Evolutionary conservation across 2,888 invertebrate genomes (phyloP).

Genomic region (Ochropleura plecta): DNA sequence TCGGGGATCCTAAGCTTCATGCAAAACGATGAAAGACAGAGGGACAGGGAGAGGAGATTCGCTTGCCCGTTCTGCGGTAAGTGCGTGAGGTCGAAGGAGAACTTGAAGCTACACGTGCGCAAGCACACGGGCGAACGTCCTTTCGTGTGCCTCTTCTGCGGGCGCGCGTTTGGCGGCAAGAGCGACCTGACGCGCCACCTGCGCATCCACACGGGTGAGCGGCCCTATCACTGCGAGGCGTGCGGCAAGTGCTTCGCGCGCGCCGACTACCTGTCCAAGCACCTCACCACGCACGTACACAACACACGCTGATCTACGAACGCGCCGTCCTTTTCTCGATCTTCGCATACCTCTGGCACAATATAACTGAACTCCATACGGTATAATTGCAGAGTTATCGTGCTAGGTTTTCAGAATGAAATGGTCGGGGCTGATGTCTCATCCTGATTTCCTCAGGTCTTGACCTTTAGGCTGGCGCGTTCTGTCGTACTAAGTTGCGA

Average conservation of each 20-base stretch:
- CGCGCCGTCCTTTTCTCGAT: slow-evolving; percentile 77
- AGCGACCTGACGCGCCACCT: slow-evolving; percentile 96
- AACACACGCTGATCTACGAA: slow-evolving; percentile 90
- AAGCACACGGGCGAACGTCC: slow-evolving; percentile 97
- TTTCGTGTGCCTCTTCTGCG: slow-evolving; percentile 97
- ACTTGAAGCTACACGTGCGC: slow-evolving; percentile 96
- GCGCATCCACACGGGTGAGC: slow-evolving; percentile 96
- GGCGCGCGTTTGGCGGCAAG: slow-evolving; percentile 96
- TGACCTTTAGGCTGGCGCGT: slow-evolving; percentile 66
- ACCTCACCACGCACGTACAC: slow-evolving; percentile 97
- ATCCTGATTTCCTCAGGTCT: slow-evolving; percentile 17
- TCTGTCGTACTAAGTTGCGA: slow-evolving; percentile 50
- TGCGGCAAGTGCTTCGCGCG: slow-evolving; percentile 98
- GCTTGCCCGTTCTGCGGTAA: slow-evolving; percentile 97
- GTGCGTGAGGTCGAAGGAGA: slow-evolving; percentile 97
- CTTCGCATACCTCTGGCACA: slow-evolving; percentile 65
- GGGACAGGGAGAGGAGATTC: slow-evolving; percentile 94
- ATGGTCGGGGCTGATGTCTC: slow-evolving; percentile 35
- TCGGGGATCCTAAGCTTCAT: slow-evolving; percentile 92
- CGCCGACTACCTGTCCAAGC: slow-evolving; percentile 97
- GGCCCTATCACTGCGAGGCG: slow-evolving; percentile 97
- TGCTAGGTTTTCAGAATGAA: slow-evolving; percentile 27
- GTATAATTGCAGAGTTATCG: slow-evolving; percentile 28
- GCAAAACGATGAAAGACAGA: slow-evolving; percentile 89
- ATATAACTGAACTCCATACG: slow-evolving; percentile 57